These are phyloP conservation scores for Aplysia californica DNA, from an alignment of 1,140 invertebrate genomes.

Conservation along the genomic window DNA sequence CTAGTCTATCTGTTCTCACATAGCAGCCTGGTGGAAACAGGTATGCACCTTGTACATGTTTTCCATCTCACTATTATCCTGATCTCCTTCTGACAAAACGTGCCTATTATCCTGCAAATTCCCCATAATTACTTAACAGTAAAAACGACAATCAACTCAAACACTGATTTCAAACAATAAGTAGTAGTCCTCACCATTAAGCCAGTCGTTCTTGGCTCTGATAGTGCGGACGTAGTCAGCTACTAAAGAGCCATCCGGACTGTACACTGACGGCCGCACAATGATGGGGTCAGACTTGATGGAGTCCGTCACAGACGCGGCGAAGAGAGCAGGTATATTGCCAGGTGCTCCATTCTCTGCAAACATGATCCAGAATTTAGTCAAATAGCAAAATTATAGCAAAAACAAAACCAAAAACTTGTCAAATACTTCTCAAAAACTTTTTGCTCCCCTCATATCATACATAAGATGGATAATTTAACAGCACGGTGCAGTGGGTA, in stretches of 20 bases:
- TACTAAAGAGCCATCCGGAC: slow-evolving; percentile 18
- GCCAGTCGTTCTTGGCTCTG: slow-evolving; percentile 35
- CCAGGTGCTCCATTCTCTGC: slow-evolving; percentile 43
- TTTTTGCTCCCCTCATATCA: background rate
- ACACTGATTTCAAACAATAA: slow-evolving; percentile 9
- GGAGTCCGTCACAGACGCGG: slow-evolving; percentile 40
- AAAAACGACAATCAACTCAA: background rate
- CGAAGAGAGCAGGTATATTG: slow-evolving; percentile 41
- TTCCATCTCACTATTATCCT: background rate
- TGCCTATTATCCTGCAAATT: background rate
- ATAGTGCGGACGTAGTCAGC: slow-evolving; percentile 34
- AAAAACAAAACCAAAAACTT: background rate
- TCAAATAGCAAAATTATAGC: background rate
- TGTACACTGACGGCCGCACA: slow-evolving; percentile 30
- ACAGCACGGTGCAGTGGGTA: too few species aligned
- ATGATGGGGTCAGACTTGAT: slow-evolving; percentile 44
- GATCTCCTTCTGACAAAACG: background rate
- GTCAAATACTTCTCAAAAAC: background rate
- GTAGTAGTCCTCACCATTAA: slow-evolving; percentile 42
- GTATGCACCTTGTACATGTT: background rate
- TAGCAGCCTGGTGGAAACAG: background rate
- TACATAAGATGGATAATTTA: background rate
- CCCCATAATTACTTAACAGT: background rate
- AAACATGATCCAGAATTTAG: background rate
- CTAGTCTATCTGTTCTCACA: background rate